Conservation (phyloP, 2,888 invertebrate genomes). For the Plebejus argus region DNA sequence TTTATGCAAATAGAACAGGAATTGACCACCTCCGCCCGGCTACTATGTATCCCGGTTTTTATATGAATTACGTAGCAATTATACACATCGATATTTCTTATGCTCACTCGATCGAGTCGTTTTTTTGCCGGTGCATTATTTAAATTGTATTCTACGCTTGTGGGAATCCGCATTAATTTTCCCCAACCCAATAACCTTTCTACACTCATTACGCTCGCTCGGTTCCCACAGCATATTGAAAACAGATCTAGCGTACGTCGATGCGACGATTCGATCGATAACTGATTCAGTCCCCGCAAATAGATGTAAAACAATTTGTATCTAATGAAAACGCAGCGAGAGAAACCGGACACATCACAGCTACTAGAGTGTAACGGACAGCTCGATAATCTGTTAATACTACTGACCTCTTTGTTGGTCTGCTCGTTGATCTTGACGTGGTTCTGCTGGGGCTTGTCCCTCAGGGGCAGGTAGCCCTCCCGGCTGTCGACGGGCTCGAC, state of each 20-base stretch:
- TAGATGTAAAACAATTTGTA: constrained; percentile 5
- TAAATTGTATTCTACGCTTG: constrained; percentile 26
- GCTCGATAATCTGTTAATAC: constrained; percentile 49
- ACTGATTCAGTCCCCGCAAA: not conserved
- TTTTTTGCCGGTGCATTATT: constrained; percentile 15
- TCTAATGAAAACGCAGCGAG: constrained; percentile 42
- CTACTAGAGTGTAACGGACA: constrained; percentile 72
- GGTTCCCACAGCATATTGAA: constrained; percentile 27
- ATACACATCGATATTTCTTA: constrained; percentile 33
- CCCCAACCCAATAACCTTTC: constrained; percentile 35
- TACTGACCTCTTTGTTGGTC: constrained; percentile 80
- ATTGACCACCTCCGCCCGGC: not conserved
- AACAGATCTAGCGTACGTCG: constrained; percentile 6
- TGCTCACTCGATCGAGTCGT: not conserved
- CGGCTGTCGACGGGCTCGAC: constrained; percentile 71
- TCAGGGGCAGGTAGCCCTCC: constrained; percentile 73
- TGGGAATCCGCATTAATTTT: constrained; percentile 34
- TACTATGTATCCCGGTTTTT: constrained; percentile 12
- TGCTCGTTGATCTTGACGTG: constrained; percentile 79
- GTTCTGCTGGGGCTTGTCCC: constrained; percentile 73
- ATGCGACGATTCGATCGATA: not conserved
- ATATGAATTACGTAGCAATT: constrained; percentile 7
- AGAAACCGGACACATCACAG: constrained; percentile 40
- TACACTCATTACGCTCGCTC: constrained; percentile 32
- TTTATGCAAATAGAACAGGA: constrained; percentile 31